Base-by-base conservation (phyloP, 2,888 invertebrate genomes). In the Melanotus villosus region DNA sequence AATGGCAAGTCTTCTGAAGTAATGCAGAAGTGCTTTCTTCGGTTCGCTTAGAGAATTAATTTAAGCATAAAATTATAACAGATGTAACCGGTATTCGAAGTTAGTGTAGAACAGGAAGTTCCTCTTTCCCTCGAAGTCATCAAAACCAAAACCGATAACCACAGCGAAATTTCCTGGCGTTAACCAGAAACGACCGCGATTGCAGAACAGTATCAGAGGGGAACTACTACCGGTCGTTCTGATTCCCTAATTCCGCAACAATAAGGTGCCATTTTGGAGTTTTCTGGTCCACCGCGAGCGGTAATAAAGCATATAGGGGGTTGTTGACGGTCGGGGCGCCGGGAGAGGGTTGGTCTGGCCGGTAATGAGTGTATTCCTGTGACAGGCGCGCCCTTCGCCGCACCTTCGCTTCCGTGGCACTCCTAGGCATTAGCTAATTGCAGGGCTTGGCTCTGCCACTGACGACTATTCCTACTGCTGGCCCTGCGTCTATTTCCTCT, bases 371-470 rank as follows among this genome's bases (percentile, higher is more conserved):
- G 68, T 72, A 72, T 73, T 72, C 72, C 73, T 68, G 68, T 66
- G 70, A 73, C 68, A 70, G 68, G 66, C 70, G 69, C 73, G 45
- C 73, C 68, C 69, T 65, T 56, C 16, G 62, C 71, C 72, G 70
- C 72, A 71, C 74, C 75, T 72, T 68, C 71, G 73, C 74, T 73
- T 75, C 75, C 74, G 73, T 70, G 74, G 74, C 73, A 77, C 79
- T 77, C 78, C 79, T 77, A 76, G 73, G 71, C 79, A 80, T 80
- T 80, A 80, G 75, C 78, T 80, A 80, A 80, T 80, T 77, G 79
- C 74, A 75, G 78, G 79, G 80, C 79, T 78, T 77, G 80, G 80
- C 78, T 52, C 19, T 59, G 32, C 65, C 47, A 65, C 76, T 77
- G 77, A 78, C 72, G 72, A 65, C 70, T 50, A 71, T 68, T 70